Base-by-base conservation (phyloP, 2,113 vertebrate genomes). In the Grammomys surdaster region DNA sequence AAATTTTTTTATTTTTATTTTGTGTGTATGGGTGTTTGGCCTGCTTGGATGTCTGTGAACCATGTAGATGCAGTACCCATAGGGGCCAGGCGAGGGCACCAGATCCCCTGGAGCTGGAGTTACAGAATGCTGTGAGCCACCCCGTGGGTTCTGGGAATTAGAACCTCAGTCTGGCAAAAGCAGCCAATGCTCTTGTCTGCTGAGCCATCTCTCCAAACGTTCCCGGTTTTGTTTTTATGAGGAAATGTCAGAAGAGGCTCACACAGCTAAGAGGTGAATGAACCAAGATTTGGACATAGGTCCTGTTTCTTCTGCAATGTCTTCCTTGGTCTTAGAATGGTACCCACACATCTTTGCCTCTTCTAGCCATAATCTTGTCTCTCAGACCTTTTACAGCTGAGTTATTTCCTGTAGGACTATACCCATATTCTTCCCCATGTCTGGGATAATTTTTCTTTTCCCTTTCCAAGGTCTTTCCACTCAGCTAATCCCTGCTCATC, bases 311-410 rank as follows among this genome's bases (percentile, higher is more conserved):
- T 26, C 43, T 0, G n/a, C 5, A 60, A 17, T 2, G 0, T 2
- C 56, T 0, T 48, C 8, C 0, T 20, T 7, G 24, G 26, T 40
- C 26, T 58, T 9, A 10, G 65, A 17, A 58, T 33, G 72, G 40
- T 4, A 24, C 19, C 31, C 5, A 0, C 31, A 1, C 0, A 1
- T 54, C 31, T 4, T 8, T 19, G 26, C 8, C 0, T 10, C 20
- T 3, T 19, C 51, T 8, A 14, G 31, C 69, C 33, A 3, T 14
- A 36, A 13, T 11, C 51, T 11, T 8, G 16, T 56, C 84, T n/a
- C 33, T 69, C 2, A 0, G 16, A 20, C 36, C 33, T 20, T 60
- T 65, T 8, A 2, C 31, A 36, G 7, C 89, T 19, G 40, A 1
- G 1, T 56, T 28, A 19, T 8, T 33, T 63, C 48, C 40, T 3